Conservation (phyloP, 1,140 invertebrate genomes). For the Diploscapter pachys region DNA sequence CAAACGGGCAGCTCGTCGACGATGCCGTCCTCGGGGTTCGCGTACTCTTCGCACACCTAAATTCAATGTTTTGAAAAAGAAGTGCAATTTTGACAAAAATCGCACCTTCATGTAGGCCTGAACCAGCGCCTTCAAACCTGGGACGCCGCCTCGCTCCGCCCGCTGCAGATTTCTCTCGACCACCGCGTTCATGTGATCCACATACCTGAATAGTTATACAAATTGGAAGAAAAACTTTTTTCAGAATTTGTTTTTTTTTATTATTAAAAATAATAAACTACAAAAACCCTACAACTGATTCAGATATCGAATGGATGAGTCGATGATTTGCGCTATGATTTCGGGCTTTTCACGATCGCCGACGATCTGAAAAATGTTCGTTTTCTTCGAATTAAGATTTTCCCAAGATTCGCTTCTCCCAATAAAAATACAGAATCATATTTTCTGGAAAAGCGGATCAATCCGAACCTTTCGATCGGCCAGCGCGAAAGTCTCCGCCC, state of each 20-base stretch:
- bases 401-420: background rate
- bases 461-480: slow-evolving; percentile 3
- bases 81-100: slow-evolving; percentile 7
- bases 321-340: slow-evolving; percentile 6
- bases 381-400: background rate
- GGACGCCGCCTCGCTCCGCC: slow-evolving; percentile 27
- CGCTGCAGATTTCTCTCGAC: slow-evolving; percentile 23
- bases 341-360: slow-evolving; percentile 11
- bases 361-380: background rate
- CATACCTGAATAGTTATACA: slow-evolving; percentile 17
- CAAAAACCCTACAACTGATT: slow-evolving; percentile 9
- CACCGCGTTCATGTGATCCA: slow-evolving; percentile 23
- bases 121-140: slow-evolving; percentile 15
- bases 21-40: slow-evolving; percentile 23
- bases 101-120: slow-evolving; percentile 25
- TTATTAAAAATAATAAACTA: background rate
- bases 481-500: slow-evolving; percentile 2
- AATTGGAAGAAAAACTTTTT: no score
- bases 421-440: background rate
- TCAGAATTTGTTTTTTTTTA: background rate
- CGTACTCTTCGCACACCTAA: slow-evolving; percentile 14
- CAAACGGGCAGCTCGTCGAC: slow-evolving; percentile 19
- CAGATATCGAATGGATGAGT: slow-evolving; percentile 21
- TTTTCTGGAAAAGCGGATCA: background rate
- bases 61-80: background rate